Evolutionary conservation across 2,888 invertebrate species (phyloP), one percentile per base, ranked within the genome.

Genomic region (Deroplatys truncata): DNA sequence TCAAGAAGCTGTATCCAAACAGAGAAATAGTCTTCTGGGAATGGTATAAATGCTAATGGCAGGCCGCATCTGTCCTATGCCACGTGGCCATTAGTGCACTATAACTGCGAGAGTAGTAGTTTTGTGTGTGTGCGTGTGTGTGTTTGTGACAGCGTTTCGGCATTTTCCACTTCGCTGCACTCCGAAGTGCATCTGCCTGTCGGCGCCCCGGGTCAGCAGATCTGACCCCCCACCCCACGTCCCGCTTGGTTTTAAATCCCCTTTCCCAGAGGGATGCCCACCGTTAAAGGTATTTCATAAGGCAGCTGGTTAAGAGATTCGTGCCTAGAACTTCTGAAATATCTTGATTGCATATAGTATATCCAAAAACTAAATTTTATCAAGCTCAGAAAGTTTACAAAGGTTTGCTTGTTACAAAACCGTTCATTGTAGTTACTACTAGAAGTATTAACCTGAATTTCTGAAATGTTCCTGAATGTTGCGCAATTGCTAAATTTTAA

Each of bases 101-200:
- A 16, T 72, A 72, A 72, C 56, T 20, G 56, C 2, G 56, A 72
- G 56, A 72, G 56, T 72, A 20, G 56, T 20, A 72, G 56, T 72
- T 72, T 72, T 72, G 25, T 72, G 56, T 72, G 20, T 4, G 3
- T 72, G 20, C 20, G 56, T 43, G 43, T 84, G 84, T 31, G 20
- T 84, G 84, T 20, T 15, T 2, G 29, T 35, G 84, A 85, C 84
- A 85, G 56, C 86, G 28, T 56, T 49, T 88, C 43, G 29, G 20
- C 35, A 88, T 82, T 82, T 87, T 87, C 28, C 31, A 82, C 72
- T 28, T 87, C 82, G 82, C 9, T 88, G 85, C 85, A 82, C 82
- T 28, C 28, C 20, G 84, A 89, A 89, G 89, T 89, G 89, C 89
- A 85, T 35, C 89, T 82, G 85, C 89, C 89, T 89, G 89, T 89